Conservation (phyloP, 2,797 vertebrate genomes). For the Lagocephalus sceleratus region DNA sequence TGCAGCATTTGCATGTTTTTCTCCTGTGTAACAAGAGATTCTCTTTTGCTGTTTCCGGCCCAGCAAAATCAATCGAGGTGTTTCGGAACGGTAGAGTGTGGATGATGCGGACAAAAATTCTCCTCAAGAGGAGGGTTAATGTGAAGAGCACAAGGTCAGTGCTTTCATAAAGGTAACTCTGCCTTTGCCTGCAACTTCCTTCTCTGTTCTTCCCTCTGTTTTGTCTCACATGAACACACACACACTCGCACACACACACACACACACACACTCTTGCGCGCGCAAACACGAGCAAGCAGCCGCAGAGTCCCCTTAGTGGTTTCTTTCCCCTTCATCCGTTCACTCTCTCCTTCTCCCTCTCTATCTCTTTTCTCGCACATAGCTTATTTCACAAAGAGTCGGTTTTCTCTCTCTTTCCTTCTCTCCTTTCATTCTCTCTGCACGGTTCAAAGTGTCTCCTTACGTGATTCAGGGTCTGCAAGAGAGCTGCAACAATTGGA, state of each 20-base stretch:
- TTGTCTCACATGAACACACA: conserved; percentile 59
- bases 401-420: conserved; percentile 10
- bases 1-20: conserved; percentile 43
- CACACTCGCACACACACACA: conserved; percentile 26
- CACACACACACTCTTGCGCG: conserved; percentile 40
- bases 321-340: conserved; percentile 52
- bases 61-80: conserved; percentile 54
- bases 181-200: conserved; percentile 43
- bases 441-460: conserved; percentile 38
- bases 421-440: conserved; percentile 1
- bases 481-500: conserved; percentile 66
- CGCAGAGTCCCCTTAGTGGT: conserved; percentile 42
- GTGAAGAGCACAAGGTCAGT: conserved; percentile 60
- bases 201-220: conserved; percentile 31
- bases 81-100: conserved; percentile 51
- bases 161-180: conserved; percentile 64
- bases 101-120: conserved; percentile 54
- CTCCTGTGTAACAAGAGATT: conserved; percentile 49
- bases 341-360: conserved; percentile 29
- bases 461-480: conserved; percentile 34
- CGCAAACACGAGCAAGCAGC: conserved; percentile 40
- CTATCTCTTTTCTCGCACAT: conserved; percentile 15
- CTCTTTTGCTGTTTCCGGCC: conserved; percentile 47
- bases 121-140: conserved; percentile 55
- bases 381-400: conserved; percentile 22